These are phyloP conservation scores for Petrolisthes cinctipes DNA, from an alignment of 2,888 invertebrate genomes.

Conservation along the genomic window DNA sequence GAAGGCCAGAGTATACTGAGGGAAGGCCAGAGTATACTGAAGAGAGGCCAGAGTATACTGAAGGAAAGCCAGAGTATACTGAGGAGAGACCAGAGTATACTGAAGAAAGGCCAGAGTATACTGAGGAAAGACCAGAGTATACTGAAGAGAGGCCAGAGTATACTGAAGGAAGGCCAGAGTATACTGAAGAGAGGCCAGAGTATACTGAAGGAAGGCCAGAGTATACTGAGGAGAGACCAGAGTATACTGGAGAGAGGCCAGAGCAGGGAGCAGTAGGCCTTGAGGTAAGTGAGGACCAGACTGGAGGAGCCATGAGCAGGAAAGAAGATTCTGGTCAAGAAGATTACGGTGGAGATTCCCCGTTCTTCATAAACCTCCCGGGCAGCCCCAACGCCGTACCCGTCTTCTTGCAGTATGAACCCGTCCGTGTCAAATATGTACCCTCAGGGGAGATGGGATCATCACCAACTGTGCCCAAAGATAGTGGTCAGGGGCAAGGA, in stretches of 20 bases:
- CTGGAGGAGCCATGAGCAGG: conserved; percentile 23
- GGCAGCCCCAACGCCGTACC: conserved; percentile 60
- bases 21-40: neutral
- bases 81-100: neutral
- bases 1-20: too few species aligned
- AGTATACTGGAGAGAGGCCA: neutral
- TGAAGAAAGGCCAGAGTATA: neutral
- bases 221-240: neutral
- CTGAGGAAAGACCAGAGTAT: too few species aligned
- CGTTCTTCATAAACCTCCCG: conserved; percentile 63
- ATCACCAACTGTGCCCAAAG: neutral
- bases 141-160: too few species aligned
- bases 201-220: neutral
- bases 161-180: too few species aligned
- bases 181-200: too few species aligned
- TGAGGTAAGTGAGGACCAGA: neutral
- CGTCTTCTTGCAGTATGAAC: conserved; percentile 60
- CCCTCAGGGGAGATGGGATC: neutral
- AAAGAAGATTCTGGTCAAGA: conserved; percentile 48
- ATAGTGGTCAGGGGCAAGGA: neutral
- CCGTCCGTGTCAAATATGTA: conserved; percentile 61
- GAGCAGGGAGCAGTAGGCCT: neutral
- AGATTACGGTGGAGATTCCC: conserved; percentile 46
- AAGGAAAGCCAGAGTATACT: neutral
- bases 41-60: neutral